Evolutionary conservation across 2,113 vertebrate genomes (phyloP).

Genomic region (Psittacula cyanocephala): DNA sequence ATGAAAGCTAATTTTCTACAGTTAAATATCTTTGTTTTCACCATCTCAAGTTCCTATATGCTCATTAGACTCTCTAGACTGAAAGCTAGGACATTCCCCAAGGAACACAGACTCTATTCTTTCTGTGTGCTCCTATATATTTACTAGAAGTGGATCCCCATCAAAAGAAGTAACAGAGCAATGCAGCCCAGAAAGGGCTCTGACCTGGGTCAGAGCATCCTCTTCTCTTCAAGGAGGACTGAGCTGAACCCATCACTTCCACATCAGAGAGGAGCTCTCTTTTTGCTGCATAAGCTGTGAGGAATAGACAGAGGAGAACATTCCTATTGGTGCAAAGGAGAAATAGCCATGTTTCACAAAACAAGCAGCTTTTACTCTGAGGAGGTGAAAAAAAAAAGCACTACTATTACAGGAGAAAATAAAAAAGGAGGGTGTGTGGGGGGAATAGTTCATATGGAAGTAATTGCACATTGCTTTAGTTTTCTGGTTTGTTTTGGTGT

Average conservation of each 20-base stretch:
- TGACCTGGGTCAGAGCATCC: not conserved
- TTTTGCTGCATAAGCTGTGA: not conserved
- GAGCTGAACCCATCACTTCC: not conserved
- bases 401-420: not conserved
- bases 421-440: not conserved
- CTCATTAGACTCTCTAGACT: not conserved
- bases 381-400: not conserved
- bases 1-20: not conserved
- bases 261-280: not conserved
- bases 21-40: not conserved
- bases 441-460: not conserved
- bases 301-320: not conserved
- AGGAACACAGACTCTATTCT: not conserved
- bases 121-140: not conserved
- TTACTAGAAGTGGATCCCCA: not conserved
- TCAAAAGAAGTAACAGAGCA: not conserved
- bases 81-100: not conserved
- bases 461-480: not conserved
- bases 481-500: slow-evolving; percentile 12
- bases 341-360: not conserved
- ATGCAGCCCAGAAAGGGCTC: not conserved
- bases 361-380: not conserved
- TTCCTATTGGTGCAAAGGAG: not conserved
- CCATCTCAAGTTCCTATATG: not conserved
- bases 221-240: not conserved